Percentiles rank a stretch among this genome's conserved stretches.
phyloP scores from a whole-genome alignment of 2,888 invertebrate genomes.

The Oscheius sp. region DNA sequence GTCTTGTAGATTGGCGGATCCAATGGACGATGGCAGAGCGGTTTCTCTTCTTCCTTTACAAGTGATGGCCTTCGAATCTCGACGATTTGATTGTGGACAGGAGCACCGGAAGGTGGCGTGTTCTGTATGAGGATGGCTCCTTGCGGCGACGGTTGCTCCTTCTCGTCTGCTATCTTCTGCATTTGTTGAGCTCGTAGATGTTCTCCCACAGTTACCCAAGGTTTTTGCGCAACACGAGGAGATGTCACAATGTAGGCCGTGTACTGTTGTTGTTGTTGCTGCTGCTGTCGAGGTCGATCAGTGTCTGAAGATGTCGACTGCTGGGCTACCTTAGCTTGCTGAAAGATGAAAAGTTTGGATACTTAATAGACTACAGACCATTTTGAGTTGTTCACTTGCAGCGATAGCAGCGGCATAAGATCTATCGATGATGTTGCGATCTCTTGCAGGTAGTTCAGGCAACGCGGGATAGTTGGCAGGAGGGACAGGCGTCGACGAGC shows the following conservation, averaged over 20 bases:
- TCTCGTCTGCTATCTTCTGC: background rate
- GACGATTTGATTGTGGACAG: constrained; percentile 20
- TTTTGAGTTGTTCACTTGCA: constrained; percentile 23
- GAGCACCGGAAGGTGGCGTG: background rate
- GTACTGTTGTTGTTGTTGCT: constrained; percentile 13
- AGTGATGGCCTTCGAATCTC: constrained; percentile 12
- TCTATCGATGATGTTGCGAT: constrained; percentile 29
- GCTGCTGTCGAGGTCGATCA: too few relatives aligned
- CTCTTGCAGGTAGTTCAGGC: constrained; percentile 19
- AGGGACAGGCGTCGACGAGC: background rate
- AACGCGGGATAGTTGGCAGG: background rate
- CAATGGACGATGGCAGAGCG: background rate
- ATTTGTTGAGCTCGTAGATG: constrained; percentile 53
- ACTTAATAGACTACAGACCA: background rate
- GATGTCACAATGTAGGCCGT: constrained; percentile 15
- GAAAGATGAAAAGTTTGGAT: background rate
- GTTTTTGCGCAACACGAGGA: constrained; percentile 1
- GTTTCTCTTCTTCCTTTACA: background rate
- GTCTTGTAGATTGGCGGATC: background rate
- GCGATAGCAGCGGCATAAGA: constrained; percentile 34
- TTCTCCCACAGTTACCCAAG: constrained; percentile 54
- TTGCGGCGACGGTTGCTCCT: constrained; percentile 3
- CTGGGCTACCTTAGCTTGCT: constrained; percentile 5
- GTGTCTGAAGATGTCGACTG: background rate
- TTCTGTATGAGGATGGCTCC: constrained; percentile 21